Base-by-base conservation (phyloP, 2,888 invertebrate genomes). In the Synergus japonicus region DNA sequence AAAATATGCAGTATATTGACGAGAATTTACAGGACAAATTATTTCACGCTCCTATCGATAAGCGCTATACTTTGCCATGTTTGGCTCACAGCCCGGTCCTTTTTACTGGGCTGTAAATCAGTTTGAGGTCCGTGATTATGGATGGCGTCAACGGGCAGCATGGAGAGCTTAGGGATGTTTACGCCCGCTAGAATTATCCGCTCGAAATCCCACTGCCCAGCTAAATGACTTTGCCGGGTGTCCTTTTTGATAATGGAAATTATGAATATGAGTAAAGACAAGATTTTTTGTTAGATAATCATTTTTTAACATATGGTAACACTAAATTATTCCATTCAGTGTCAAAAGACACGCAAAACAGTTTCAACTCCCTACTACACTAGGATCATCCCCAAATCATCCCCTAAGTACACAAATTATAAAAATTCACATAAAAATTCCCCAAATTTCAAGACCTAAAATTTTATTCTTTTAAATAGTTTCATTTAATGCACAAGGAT, bases 101-200 rank as follows among this genome's bases (percentile, higher is more conserved):
- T 46, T 69, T 44, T 43, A 29, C 43, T 46, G 13, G 67, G 46
- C 18, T 69, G 46, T 69, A 69, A 69, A 69, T 69, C 67, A 69
- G 46, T 69, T 69, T 69, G n/a, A 69, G 46, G 22, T 69, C 46
- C 66, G 13, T 69, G 67, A 22, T 69, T 69, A 46, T 69, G 46
- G 18, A 69, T 46, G 67, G 22, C 22, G 46, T 22, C 46, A 69
- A 18, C 18, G 58, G 18, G 10, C 18, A 18, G 18, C 18, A 10
- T 18, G 18, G 8, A 54, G n/a, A 58, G 58, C n/a, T 58, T 18
- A 22, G 67, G 67, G 67, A 69, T 69, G 44, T 69, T 46, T 46
- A 46, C 46, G 67, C 46, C 46, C 67, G 4, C 44, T 46, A 43
- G 67, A 22, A 67, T 67, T 46, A 67, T 44, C 67, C 67, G 44